Evolutionary conservation across 1,140 invertebrate species (phyloP).

Genomic region (Nasonia giraulti): DNA sequence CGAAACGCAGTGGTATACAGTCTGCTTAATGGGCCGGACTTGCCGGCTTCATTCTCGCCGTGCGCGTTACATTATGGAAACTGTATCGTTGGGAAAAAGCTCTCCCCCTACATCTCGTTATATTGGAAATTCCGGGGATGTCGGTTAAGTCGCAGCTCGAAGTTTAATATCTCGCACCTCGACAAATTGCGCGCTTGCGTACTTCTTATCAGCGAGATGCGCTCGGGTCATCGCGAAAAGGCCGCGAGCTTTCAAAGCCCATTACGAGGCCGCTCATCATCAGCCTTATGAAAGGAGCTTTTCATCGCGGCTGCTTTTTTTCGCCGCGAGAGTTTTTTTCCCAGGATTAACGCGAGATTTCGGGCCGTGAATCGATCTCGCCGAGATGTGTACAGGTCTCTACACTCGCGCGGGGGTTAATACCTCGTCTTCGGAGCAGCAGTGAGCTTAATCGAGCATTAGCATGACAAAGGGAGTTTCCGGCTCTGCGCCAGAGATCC

Average conservation of each 20-base stretch:
- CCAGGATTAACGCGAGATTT: not conserved
- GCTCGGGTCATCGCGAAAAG: too few species aligned
- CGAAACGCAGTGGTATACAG: not conserved
- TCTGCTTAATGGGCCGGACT: not conserved
- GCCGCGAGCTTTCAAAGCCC: too few species aligned
- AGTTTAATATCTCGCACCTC: too few species aligned
- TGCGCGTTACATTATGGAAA: not conserved
- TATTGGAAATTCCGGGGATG: too few species aligned
- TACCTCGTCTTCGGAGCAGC: not conserved
- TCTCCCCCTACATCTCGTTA: too few species aligned
- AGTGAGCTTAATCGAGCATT: constrained; percentile 7
- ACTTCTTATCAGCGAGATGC: too few species aligned
- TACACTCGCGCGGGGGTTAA: not conserved
- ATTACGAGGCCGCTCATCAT: too few species aligned
- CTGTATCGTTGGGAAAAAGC: too few species aligned
- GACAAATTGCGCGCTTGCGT: too few species aligned
- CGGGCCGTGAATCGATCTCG: not conserved
- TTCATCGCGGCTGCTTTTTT: not conserved
- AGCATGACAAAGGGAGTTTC: constrained; percentile 26
- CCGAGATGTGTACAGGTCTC: not conserved
- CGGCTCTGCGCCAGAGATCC: not conserved
- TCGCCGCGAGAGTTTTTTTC: not conserved
- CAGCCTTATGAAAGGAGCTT: not conserved
- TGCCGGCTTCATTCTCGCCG: not conserved
- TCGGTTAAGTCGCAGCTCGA: too few species aligned